Percentiles rank a stretch among this genome's conserved stretches.
These are phyloP conservation scores for Cosmia trapezina DNA, from an alignment of 2,888 invertebrate species.

Conservation along the genomic window DNA sequence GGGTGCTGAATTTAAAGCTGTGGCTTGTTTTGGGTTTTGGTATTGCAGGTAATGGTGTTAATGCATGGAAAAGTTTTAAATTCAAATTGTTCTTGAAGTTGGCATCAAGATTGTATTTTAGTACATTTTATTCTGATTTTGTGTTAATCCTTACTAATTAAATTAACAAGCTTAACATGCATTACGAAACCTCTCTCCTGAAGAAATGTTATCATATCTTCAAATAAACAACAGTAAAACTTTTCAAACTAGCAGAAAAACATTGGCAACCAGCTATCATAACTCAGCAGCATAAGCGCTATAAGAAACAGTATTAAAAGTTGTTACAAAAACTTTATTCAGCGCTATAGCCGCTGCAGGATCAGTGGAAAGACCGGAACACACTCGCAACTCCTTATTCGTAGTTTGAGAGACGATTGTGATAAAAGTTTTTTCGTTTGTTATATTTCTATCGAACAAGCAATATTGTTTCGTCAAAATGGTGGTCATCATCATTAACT, in stretches of 20 bases:
- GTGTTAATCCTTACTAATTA: neutral
- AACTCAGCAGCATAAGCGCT: constrained; percentile 62
- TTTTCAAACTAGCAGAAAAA: constrained; percentile 43
- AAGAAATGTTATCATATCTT: constrained; percentile 14
- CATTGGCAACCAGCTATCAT: constrained; percentile 48
- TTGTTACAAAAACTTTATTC: constrained; percentile 72
- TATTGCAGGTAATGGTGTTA: constrained; percentile 11
- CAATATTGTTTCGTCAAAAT: neutral
- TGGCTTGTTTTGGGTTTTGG: constrained; percentile 34
- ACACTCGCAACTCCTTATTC: constrained; percentile 22
- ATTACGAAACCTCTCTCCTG: neutral
- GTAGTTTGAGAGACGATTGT: constrained; percentile 12
- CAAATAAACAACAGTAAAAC: constrained; percentile 34
- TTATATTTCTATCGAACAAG: neutral
- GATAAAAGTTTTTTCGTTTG: constrained; percentile 1
- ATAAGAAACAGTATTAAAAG: constrained; percentile 79
- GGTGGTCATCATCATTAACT: neutral
- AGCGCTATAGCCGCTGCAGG: constrained; percentile 49
- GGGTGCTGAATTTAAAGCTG: constrained; percentile 38
- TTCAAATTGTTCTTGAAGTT: neutral
- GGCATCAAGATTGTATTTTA: neutral
- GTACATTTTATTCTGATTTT: neutral
- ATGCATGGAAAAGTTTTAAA: neutral
- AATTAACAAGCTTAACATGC: neutral
- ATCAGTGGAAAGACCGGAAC: constrained; percentile 47